Evolutionary conservation across 2,113 vertebrate species (phyloP).

Genomic region (Entelurus aequoreus): DNA sequence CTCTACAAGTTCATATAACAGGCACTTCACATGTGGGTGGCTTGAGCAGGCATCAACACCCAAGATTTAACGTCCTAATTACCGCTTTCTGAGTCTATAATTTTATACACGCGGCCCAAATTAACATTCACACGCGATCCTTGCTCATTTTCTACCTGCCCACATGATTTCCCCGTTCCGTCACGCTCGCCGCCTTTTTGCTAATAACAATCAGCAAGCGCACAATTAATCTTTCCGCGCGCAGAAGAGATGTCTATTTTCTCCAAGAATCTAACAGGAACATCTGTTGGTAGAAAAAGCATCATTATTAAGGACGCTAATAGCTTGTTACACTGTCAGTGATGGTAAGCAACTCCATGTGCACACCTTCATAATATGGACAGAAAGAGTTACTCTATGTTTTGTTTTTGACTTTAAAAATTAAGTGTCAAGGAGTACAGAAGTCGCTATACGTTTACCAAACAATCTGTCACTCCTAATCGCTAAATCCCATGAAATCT

Average conservation of each 20-base stretch:
- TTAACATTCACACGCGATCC: slow-evolving; percentile 63
- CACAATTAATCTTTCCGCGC: slow-evolving; percentile 49
- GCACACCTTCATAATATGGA: too few relatives aligned
- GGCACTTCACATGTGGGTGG: slow-evolving; percentile 41
- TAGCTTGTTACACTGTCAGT: neutral
- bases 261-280: slow-evolving; percentile 30
- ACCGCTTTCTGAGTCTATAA: slow-evolving; percentile 65
- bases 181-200: slow-evolving; percentile 17
- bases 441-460: too few relatives aligned
- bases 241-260: slow-evolving; percentile 31
- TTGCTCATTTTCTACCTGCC: slow-evolving; percentile 31
- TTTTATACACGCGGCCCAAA: slow-evolving; percentile 59
- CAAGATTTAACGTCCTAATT: slow-evolving; percentile 69
- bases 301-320: neutral
- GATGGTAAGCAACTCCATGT: neutral
- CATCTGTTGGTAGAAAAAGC: slow-evolving; percentile 37
- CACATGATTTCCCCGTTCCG: slow-evolving; percentile 16
- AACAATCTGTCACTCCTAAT: too few relatives aligned
- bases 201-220: slow-evolving; percentile 36
- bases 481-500: too few relatives aligned
- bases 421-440: too few relatives aligned
- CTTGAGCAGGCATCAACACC: slow-evolving; percentile 38
- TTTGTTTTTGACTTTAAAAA: too few relatives aligned
- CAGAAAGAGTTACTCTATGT: too few relatives aligned
- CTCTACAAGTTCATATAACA: slow-evolving; percentile 64